Percentiles rank a stretch among this genome's conserved stretches.
These are phyloP conservation scores for Mycetomoellerius zeteki DNA, from an alignment of 1,140 invertebrate genomes.

Conservation along the genomic window DNA sequence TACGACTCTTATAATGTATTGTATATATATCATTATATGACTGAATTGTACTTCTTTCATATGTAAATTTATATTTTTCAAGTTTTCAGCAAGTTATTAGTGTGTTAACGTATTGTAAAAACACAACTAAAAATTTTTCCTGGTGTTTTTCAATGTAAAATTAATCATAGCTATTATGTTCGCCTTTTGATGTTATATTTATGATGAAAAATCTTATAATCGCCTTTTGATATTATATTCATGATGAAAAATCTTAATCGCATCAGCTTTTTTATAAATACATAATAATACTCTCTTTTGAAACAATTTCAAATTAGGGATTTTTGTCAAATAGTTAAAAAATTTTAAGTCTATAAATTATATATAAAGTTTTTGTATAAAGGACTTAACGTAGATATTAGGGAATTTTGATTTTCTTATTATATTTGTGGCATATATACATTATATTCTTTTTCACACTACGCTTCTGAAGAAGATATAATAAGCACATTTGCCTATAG, in stretches of 20 bases:
- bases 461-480: conserved; percentile 1
- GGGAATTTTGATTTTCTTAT: not conserved
- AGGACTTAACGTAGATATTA: conserved; percentile 17
- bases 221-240: conserved; percentile 12
- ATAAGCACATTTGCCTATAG: not conserved
- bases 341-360: conserved; percentile 1
- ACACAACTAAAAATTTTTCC: not conserved
- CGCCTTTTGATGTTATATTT: conserved; percentile 15
- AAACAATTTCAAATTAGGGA: conserved; percentile 70
- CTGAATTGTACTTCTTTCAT: conserved; percentile 21
- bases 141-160: conserved; percentile 35
- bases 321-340: not conserved
- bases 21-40: conserved; percentile 35
- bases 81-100: conserved; percentile 17
- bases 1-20: conserved; percentile 26
- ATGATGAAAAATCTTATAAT: not conserved
- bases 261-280: conserved; percentile 18
- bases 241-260: not conserved
- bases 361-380: conserved; percentile 17
- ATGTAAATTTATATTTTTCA: conserved; percentile 23
- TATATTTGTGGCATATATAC: not conserved
- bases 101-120: conserved; percentile 1
- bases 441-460: conserved; percentile 1
- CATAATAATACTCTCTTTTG: conserved; percentile 66
- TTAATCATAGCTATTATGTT: not conserved